These are phyloP conservation scores for Psilanteris sp. DNA, from an alignment of 1,140 invertebrate genomes.

Conservation along the genomic window DNA sequence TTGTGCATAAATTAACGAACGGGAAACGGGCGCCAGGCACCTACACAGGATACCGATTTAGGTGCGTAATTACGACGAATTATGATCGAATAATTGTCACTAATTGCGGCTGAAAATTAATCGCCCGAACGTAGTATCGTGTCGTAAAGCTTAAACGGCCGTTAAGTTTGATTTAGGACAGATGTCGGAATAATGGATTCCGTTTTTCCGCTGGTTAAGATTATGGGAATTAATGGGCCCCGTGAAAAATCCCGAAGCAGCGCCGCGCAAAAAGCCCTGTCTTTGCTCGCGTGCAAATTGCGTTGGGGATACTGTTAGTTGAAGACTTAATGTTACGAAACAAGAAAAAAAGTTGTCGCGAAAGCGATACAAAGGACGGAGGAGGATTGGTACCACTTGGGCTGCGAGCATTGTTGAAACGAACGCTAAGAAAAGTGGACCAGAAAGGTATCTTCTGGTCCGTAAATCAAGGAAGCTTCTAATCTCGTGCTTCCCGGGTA, in stretches of 20 bases:
- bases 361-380: too few relatives aligned
- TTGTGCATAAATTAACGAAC: slow-evolving; percentile 25
- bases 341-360: too few relatives aligned
- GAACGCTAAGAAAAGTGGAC: slow-evolving; percentile 15
- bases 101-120: slow-evolving; percentile 31
- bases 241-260: too few relatives aligned
- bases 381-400: too few relatives aligned
- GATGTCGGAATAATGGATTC: slow-evolving; percentile 6
- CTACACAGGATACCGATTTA: slow-evolving; percentile 8
- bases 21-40: slow-evolving; percentile 4
- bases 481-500: slow-evolving; percentile 54
- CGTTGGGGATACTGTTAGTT: too few relatives aligned
- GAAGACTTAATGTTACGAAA: too few relatives aligned
- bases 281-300: too few relatives aligned
- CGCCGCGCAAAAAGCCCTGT: too few relatives aligned
- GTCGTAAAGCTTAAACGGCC: slow-evolving; percentile 10
- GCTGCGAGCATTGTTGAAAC: too few relatives aligned
- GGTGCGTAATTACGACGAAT: slow-evolving; percentile 15
- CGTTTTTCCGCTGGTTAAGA: slow-evolving; percentile 1
- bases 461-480: slow-evolving; percentile 54
- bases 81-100: slow-evolving; percentile 32
- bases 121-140: slow-evolving; percentile 15
- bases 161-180: slow-evolving; percentile 29
- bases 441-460: slow-evolving; percentile 26
- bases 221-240: too few relatives aligned